A percentile compares a stretch with the other conserved stretches of the same genome.
phyloP scores from a whole-genome alignment of 2,797 vertebrate species.

The Jordanella pulchra region DNA sequence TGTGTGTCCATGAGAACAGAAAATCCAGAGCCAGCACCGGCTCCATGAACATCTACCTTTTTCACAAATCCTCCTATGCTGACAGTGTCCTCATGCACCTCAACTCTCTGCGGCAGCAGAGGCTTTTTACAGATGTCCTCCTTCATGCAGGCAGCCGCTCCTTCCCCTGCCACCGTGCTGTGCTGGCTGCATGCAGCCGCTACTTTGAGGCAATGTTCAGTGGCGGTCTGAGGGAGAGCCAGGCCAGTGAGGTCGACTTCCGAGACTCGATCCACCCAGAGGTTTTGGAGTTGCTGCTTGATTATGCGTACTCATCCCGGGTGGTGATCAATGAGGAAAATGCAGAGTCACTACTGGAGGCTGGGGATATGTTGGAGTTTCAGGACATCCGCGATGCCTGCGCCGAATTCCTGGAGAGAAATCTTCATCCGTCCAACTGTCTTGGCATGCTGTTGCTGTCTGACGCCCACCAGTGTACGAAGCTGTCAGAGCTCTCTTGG shows the following conservation, averaged over 20 bases:
- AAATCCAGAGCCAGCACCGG: conserved; percentile 95
- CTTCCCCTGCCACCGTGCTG: conserved; percentile 96
- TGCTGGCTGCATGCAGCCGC: conserved; percentile 95
- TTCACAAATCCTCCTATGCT: conserved; percentile 97
- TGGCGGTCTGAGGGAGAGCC: conserved; percentile 93
- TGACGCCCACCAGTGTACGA: conserved; percentile 95
- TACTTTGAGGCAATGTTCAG: conserved; percentile 99
- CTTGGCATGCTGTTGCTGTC: conserved; percentile 96
- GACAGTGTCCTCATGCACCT: conserved; percentile 97
- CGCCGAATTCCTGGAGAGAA: conserved; percentile 95
- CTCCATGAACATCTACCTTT: conserved; percentile 98
- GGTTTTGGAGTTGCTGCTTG: conserved; percentile 94
- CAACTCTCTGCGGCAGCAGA: conserved; percentile 91
- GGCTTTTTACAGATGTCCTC: conserved; percentile 95
- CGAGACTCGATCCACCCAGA: conserved; percentile 94
- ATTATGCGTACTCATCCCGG: conserved; percentile 96
- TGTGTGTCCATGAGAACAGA: conserved; percentile 97
- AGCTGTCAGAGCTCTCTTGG: conserved; percentile 96
- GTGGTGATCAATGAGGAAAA: conserved; percentile 99
- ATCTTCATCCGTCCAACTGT: conserved; percentile 96
- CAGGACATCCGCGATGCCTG: conserved; percentile 98
- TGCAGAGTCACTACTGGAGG: conserved; percentile 93
- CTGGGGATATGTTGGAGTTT: conserved; percentile 98
- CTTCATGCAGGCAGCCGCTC: conserved; percentile 93
- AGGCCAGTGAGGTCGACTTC: conserved; percentile 95